Conservation (phyloP, 2,113 vertebrate genomes). For the Crotalus tigris region DNA sequence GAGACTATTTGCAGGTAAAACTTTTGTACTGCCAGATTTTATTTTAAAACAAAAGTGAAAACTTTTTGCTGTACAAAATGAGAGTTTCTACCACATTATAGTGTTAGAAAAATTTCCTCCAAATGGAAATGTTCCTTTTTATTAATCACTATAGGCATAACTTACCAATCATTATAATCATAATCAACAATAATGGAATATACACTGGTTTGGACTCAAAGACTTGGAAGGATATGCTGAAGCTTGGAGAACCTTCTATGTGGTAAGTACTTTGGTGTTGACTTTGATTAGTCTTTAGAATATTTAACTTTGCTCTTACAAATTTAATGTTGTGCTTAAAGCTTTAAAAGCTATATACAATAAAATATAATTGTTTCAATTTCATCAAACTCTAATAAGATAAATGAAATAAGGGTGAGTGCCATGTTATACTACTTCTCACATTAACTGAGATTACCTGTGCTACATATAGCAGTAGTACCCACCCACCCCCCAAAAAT, state of each 20-base stretch:
- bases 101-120: too few species aligned
- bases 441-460: not conserved
- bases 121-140: slow-evolving; percentile 10
- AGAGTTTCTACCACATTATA: not conserved
- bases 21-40: not conserved
- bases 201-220: slow-evolving; percentile 85
- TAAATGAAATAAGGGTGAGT: not conserved
- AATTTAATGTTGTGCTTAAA: not conserved
- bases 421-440: not conserved
- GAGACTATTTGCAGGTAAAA: slow-evolving; percentile 95
- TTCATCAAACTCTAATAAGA: not conserved
- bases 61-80: not conserved
- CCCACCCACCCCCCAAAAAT: not conserved
- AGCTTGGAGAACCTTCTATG: slow-evolving; percentile 76
- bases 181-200: slow-evolving; percentile 97
- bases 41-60: not conserved
- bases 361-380: not conserved
- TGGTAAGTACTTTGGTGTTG: slow-evolving; percentile 58
- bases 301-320: not conserved
- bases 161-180: slow-evolving; percentile 85
- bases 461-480: not conserved
- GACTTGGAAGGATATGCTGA: slow-evolving; percentile 80
- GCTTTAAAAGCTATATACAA: not conserved
- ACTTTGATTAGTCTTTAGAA: not conserved
- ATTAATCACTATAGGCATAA: slow-evolving; percentile 77